A percentile compares a stretch with the other conserved stretches of the same genome.
These are phyloP conservation scores for Myioborus melanocephalus DNA, from an alignment of 2,797 vertebrate genomes.

Conservation along the genomic window DNA sequence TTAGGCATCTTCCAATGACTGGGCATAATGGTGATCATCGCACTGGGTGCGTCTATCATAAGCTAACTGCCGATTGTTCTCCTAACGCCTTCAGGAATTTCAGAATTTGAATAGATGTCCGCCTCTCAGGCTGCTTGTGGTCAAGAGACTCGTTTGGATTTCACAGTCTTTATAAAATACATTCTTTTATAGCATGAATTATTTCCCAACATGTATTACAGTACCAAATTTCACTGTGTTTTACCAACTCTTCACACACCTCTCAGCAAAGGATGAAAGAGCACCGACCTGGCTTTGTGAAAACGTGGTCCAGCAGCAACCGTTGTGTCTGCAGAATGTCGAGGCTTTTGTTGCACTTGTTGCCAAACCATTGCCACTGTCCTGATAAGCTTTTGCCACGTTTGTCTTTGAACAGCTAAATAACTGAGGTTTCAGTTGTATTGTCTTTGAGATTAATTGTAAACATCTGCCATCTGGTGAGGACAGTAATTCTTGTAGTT, in stretches of 20 bases:
- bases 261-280: neutral
- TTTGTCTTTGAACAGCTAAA: conserved; percentile 7
- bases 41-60: no score
- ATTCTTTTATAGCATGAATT: no score
- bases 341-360: neutral
- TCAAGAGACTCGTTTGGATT: no score
- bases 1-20: no score
- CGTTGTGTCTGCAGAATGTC: neutral
- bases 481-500: neutral
- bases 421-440: neutral
- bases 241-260: neutral
- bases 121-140: no score
- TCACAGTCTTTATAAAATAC: no score
- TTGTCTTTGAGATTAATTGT: neutral
- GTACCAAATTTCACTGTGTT: neutral
- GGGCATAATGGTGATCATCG: no score
- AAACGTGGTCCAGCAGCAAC: neutral
- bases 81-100: no score
- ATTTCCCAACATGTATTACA: no score
- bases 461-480: neutral
- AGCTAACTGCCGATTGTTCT: no score
- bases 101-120: no score
- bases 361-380: neutral
- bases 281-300: neutral
- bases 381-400: neutral